Conservation (phyloP, 2,113 vertebrate species). For the Salvator merianae region DNA sequence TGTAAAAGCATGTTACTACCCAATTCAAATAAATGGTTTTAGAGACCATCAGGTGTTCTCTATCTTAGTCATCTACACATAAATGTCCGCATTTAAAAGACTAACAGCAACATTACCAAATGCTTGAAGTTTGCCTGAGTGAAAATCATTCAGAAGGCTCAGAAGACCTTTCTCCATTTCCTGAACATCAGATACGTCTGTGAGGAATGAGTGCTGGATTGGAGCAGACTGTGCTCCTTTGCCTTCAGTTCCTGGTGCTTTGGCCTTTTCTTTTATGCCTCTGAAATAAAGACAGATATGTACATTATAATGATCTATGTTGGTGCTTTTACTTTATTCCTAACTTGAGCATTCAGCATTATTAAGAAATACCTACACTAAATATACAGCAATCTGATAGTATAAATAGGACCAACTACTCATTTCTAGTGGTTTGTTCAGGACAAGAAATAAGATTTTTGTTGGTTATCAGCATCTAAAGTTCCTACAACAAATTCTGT, state of each 20-base stretch:
- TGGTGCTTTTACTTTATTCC: constrained; percentile 7
- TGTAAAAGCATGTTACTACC: background rate
- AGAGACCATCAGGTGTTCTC: background rate
- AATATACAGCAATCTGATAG: background rate
- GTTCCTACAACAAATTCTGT: too few relatives aligned
- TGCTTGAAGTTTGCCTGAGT: constrained; percentile 96
- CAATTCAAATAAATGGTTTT: background rate
- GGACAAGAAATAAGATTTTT: too few relatives aligned
- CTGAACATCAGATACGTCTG: constrained; percentile 96
- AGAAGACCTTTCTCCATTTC: constrained; percentile 98
- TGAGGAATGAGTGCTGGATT: constrained; percentile 94
- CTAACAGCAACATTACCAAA: constrained; percentile 80
- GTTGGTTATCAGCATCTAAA: too few relatives aligned
- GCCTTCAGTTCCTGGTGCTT: constrained; percentile 76
- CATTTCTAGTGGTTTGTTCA: too few relatives aligned
- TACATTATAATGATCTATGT: background rate
- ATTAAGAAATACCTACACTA: background rate
- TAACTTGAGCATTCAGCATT: background rate
- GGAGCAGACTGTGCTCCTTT: constrained; percentile 82
- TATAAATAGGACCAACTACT: background rate
- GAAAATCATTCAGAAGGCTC: constrained; percentile 96
- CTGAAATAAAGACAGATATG: constrained; percentile 63
- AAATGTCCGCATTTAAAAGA: background rate
- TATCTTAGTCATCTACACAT: background rate
- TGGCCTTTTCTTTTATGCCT: constrained; percentile 86